Evolutionary conservation across 2,113 vertebrate genomes (phyloP).

Genomic region (Eleginops maclovinus): DNA sequence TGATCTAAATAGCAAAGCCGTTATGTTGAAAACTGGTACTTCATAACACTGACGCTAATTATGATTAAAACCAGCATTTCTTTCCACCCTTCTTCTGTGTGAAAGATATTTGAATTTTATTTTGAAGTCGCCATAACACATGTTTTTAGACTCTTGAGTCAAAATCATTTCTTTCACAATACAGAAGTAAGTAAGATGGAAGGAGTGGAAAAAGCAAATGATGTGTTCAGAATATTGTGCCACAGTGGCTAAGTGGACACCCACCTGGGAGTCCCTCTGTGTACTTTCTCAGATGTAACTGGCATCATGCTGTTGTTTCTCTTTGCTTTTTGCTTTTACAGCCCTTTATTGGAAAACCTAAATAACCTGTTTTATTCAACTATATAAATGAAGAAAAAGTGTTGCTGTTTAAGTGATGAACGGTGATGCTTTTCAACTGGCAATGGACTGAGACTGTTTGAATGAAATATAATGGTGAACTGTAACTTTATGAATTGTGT

Average conservation of each 20-base stretch:
- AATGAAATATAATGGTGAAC: not conserved
- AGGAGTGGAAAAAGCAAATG: not conserved
- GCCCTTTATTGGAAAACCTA: not conserved
- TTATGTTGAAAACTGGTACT: conserved; percentile 12
- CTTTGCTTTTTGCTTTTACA: conserved; percentile 8
- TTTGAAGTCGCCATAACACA: not conserved
- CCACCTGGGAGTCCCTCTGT: conserved; percentile 10
- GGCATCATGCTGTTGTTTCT: conserved; percentile 9
- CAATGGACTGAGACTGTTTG: not conserved
- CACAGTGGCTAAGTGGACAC: conserved; percentile 4
- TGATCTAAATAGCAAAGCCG: conserved; percentile 13
- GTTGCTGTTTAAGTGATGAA: too few species aligned
- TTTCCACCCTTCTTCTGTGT: not conserved
- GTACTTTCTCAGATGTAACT: conserved; percentile 26
- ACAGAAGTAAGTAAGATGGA: not conserved
- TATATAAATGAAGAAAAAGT: too few species aligned
- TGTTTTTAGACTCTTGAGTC: not conserved
- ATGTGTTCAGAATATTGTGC: conserved; percentile 6
- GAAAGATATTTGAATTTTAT: not conserved
- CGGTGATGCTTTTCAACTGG: not conserved
- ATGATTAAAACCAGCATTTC: not conserved
- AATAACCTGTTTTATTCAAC: not conserved
- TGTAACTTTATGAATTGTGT: conserved; percentile 13
- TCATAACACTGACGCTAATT: not conserved
- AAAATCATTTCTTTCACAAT: not conserved